Evolutionary conservation across 2,797 vertebrate genomes (phyloP), one percentile per base, ranked within the genome.

Genomic region (Hoplostethus atlanticus): DNA sequence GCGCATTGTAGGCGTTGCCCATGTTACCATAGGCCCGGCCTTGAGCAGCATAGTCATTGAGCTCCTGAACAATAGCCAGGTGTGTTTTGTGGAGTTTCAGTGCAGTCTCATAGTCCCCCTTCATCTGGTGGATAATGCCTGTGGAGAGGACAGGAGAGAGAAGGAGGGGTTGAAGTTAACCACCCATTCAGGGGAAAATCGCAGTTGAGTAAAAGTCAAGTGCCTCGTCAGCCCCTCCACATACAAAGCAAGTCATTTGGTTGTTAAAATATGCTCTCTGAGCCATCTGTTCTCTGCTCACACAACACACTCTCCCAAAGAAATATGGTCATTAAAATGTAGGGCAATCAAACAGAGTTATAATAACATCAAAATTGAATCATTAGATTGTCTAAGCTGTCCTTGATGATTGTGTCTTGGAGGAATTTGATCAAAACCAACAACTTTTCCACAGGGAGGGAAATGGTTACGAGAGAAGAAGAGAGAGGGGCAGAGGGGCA

Each of bases 21-120:
- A 99, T 99, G 89, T 99, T 99, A 31, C 98, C 98, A 0, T 98
- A 99, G 47, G 98, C 95, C 2, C 98, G 94, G 71, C 98, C 98
- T 83, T 99, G 98, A 60, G 98, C 98, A 0, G 98, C 98, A 0
- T 99, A 99, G 84, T 99, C 98, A 0, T 94, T 98, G 17, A 99
- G 94, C 92, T 99, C 98, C 93, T 99, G 98, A 11, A 92, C 97
- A 0, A 99, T 97, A 82, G 96, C 96, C 88, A 99, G 94, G 89
- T 99, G 98, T 0, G 95, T 94, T 92, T 98, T 99, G 90, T 99
- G 98, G 84, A 99, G 96, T 86, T 96, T 97, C 91, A 99, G 96
- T 0, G 98, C 98, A 0, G 95, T 92, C 81, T 98, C 97, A 0
- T 98, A 99, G 89, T 99, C 98, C 0, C 98, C 98, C 76, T 98